Base-by-base conservation (phyloP, 1,140 invertebrate species). In the Macrotrachela quadricornifera region DNA sequence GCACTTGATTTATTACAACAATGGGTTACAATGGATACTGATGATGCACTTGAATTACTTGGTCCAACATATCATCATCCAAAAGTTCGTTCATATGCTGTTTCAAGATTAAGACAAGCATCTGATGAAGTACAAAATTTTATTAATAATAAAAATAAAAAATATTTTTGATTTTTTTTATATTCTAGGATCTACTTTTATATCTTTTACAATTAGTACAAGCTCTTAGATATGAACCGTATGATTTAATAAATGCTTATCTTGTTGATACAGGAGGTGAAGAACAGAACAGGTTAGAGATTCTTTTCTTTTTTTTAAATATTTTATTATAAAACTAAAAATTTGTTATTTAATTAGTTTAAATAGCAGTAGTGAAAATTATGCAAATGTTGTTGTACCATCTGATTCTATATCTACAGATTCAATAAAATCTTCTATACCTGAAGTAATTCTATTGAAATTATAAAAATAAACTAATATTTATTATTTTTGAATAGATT, bases 201-300 rank as follows among this genome's bases (percentile, higher is more conserved):
- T 99, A 96, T 64, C 68, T 99, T 3, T 71, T 97, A 14, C 92
- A 99, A 70, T 68, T 99, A 11, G 92, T 99, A 1, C 92, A 99
- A 72, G 91, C 92, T 0, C 71, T 99, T 4, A 91, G 92, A 63
- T 96, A 97, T 68, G 91, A 97, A 80, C 88, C 67, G 8, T 30
- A 30, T 30, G 21, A 30, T 30, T 8, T 30, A 30, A 30, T 30
- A 2, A 30, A 30, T 30, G 21, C 21, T 2, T 30, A 4, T 8
- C 3, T 30, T 4, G 8, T 30, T 2, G 21, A 30, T 30, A 30
- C 21, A 30, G 21, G 2, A 4, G 21, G 21, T 83, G 83, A 58
- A 60, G 66, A 11, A 64, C 71, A 55, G 72, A 73, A 13, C 65
- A 53, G 38, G 39, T 37, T 10, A 42, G 37, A 1, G 37, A 40